Evolutionary conservation across 2,113 vertebrate genomes (phyloP), one percentile per base, ranked within the genome.

Genomic region (Stegastes partitus): DNA sequence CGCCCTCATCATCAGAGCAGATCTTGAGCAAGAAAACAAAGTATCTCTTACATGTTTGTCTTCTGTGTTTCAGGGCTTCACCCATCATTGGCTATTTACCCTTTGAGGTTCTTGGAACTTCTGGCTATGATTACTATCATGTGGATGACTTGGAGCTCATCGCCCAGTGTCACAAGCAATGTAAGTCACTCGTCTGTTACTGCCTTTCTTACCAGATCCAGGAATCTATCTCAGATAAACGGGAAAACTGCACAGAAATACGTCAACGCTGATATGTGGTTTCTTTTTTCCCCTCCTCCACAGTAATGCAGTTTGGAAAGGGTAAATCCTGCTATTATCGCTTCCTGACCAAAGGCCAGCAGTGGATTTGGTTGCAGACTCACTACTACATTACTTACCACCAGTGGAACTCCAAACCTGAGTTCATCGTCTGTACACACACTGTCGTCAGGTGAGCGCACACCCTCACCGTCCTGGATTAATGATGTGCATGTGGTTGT

Each of bases 341-440:
- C 53, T 96, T 97, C 89, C 90, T 97, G 90, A 96, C 96, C 79
- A 97, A 97, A 93, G 95, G 96, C 50, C 95, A 97, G 88, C 95
- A 96, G 84, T 96, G 95, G 95, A 96, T 96, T 65, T 96, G 95
- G 96, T 87, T 96, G 69, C 95, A 97, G 92, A 96, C 95, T 22
- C 95, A 96, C 70, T 96, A 96, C 90, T 97, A 96, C 93, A 95
- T 95, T 84, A 96, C 96, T 4, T 97, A 96, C 87, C 96, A 98
- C 87, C 97, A 98, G 90, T 98, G 97, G 97, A 98, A 96, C 86
- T 98, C 96, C 91, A 96, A 97, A 80, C 96, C 96, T 0, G 95
- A 97, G 91, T 97, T 96, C 85, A 96, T 96, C 5, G 96, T 97
- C 85, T 96, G 95, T 67, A 96, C 95, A n/a, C 94, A 97, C 86